A percentile compares a stretch with the other conserved stretches of the same genome.
Evolutionary conservation across 2,888 invertebrate genomes (phyloP).

Genomic region (Ectropis crepuscularia): DNA sequence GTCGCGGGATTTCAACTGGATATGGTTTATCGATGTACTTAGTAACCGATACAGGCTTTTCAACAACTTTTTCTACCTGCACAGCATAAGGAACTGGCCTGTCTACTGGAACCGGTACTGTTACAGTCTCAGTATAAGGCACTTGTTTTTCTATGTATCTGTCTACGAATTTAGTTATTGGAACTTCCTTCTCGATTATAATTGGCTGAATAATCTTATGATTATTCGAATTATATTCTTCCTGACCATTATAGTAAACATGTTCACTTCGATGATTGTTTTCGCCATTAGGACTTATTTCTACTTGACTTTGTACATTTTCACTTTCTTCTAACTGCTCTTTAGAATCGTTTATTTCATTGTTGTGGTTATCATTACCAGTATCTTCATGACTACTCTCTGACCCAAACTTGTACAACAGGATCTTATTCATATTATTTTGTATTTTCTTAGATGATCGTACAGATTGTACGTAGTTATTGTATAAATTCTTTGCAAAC

Average conservation of each 20-base stretch:
- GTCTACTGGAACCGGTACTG: constrained; percentile 69
- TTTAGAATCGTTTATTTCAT: constrained; percentile 51
- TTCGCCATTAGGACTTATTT: constrained; percentile 60
- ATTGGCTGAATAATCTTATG: constrained; percentile 75
- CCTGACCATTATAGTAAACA: constrained; percentile 49
- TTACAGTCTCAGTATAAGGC: constrained; percentile 70
- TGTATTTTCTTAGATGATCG: constrained; percentile 70
- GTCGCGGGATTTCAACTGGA: constrained; percentile 80
- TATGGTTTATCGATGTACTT: constrained; percentile 85
- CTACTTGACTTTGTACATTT: constrained; percentile 62
- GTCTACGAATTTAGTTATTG: constrained; percentile 75
- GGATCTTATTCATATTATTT: constrained; percentile 61
- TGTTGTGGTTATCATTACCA: constrained; percentile 46
- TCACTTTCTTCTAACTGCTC: constrained; percentile 68
- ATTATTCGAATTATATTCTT: constrained; percentile 56
- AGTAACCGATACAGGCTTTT: constrained; percentile 81
- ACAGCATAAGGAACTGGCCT: constrained; percentile 76
- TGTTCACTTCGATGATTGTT: constrained; percentile 60
- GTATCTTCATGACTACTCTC: constrained; percentile 56
- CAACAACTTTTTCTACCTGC: constrained; percentile 80
- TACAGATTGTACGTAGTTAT: constrained; percentile 67
- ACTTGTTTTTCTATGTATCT: constrained; percentile 76
- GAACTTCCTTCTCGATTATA: constrained; percentile 76
- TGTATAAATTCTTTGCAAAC: constrained; percentile 61
- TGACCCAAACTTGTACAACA: constrained; percentile 55